Conservation (phyloP, 2,113 vertebrate species). For the Melanocharis versteri region DNA sequence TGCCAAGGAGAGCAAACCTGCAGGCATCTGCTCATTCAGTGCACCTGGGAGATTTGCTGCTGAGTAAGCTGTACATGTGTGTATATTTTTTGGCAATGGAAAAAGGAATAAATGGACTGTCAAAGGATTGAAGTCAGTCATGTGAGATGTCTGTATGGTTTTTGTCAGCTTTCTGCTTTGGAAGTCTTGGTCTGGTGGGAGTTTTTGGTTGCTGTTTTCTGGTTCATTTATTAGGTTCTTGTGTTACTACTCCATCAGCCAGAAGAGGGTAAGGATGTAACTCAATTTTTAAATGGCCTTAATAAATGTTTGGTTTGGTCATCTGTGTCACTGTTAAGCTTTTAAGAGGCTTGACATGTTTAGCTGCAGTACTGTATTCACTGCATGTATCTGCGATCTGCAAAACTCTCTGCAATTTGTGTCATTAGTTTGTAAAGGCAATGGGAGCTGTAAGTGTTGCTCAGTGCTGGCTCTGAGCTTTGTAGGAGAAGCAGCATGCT, state of each 20-base stretch:
- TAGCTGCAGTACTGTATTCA: background rate
- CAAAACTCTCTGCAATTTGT: background rate
- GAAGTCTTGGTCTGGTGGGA: background rate
- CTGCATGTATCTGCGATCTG: background rate
- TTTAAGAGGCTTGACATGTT: background rate
- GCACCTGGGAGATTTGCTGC: conserved; percentile 24
- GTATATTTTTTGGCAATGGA: conserved; percentile 25
- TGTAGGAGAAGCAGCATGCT: background rate
- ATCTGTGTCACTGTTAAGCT: background rate
- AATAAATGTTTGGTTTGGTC: background rate
- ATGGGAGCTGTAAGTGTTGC: background rate
- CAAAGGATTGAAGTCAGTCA: background rate
- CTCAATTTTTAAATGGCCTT: background rate
- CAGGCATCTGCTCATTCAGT: background rate
- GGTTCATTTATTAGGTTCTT: background rate
- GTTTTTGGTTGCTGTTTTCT: background rate
- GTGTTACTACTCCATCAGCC: background rate
- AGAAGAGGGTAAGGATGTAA: background rate
- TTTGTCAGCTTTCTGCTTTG: background rate
- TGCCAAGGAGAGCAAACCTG: conserved; percentile 26
- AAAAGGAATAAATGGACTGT: conserved; percentile 55
- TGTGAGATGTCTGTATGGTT: background rate
- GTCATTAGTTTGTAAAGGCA: background rate
- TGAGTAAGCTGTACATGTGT: background rate
- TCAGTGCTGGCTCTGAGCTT: background rate